Evolutionary conservation across 2,797 vertebrate genomes (phyloP).

Genomic region (Rhinatrema bivittatum): DNA sequence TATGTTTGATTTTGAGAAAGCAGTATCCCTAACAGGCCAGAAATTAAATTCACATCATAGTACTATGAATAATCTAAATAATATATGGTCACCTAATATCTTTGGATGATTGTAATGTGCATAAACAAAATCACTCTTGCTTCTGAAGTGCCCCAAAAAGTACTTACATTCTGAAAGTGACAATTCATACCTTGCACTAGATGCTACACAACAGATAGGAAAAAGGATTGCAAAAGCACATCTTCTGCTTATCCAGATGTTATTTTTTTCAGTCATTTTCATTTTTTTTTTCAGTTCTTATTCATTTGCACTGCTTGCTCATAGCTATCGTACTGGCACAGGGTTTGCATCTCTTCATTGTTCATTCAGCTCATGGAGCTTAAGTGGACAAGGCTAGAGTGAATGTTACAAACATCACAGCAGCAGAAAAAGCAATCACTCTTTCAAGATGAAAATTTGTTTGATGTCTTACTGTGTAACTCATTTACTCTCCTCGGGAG

Average conservation of each 20-base stretch:
- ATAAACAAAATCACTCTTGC: slow-evolving; percentile 29
- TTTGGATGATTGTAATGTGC: slow-evolving; percentile 16
- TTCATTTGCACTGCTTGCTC: slow-evolving; percentile 43
- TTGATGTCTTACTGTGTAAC: slow-evolving; percentile 82
- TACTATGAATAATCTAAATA: slow-evolving; percentile 37
- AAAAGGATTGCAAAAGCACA: slow-evolving; percentile 54
- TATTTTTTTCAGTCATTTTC: slow-evolving; percentile 50
- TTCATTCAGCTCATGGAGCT: slow-evolving; percentile 74
- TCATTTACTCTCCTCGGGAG: slow-evolving; percentile 68
- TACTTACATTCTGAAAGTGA: slow-evolving; percentile 3
- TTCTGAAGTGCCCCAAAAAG: slow-evolving; percentile 20
- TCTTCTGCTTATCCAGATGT: slow-evolving; percentile 52
- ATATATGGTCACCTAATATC: slow-evolving; percentile 29
- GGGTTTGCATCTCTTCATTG: slow-evolving; percentile 61
- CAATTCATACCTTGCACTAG: slow-evolving; percentile 31
- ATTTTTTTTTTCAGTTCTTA: slow-evolving; percentile 34
- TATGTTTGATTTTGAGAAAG: slow-evolving; percentile 7
- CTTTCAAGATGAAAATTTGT: slow-evolving; percentile 82
- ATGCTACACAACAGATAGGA: slow-evolving; percentile 45
- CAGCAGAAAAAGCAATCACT: slow-evolving; percentile 79
- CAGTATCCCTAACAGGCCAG: slow-evolving; percentile 5
- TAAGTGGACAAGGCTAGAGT: slow-evolving; percentile 76
- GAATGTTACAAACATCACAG: slow-evolving; percentile 81
- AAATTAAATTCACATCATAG: slow-evolving; percentile 29
- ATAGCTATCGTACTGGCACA: slow-evolving; percentile 49